These are phyloP conservation scores for Parasteatoda lunata DNA, from an alignment of 2,888 invertebrate species.

Conservation along the genomic window DNA sequence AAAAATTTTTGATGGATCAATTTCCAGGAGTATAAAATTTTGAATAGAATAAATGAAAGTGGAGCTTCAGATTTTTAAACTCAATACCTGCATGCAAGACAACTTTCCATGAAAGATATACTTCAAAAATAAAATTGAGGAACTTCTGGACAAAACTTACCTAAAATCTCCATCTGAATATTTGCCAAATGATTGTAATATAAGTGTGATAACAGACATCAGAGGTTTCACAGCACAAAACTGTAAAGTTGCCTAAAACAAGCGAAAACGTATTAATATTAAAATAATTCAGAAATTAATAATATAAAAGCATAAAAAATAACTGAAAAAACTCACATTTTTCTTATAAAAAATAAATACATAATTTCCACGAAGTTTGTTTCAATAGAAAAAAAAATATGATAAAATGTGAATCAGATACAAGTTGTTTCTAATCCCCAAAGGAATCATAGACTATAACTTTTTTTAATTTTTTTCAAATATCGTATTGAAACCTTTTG, in stretches of 20 bases:
- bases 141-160: slow-evolving; percentile 75
- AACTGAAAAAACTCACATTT: not conserved
- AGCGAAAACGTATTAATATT: slow-evolving; percentile 2
- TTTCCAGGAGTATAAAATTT: not conserved
- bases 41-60: not conserved
- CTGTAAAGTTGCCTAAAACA: slow-evolving; percentile 89
- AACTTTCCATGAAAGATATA: not conserved
- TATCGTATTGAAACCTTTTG: too few species aligned
- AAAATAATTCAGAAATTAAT: not conserved
- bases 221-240: slow-evolving; percentile 98
- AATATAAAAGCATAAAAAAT: not conserved
- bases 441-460: too few species aligned
- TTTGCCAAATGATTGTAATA: slow-evolving; percentile 94
- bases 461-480: too few species aligned
- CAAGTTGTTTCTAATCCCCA: too few species aligned
- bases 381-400: not conserved
- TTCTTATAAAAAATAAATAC: not conserved
- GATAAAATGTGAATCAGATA: not conserved
- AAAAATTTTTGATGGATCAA: too few species aligned
- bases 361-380: not conserved
- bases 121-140: not conserved
- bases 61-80: not conserved
- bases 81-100: not conserved
- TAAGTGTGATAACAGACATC: slow-evolving; percentile 97
- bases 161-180: slow-evolving; percentile 99